Evolutionary conservation across 2,888 invertebrate species (phyloP).

Genomic region (Sepioteuthis lessoniana): DNA sequence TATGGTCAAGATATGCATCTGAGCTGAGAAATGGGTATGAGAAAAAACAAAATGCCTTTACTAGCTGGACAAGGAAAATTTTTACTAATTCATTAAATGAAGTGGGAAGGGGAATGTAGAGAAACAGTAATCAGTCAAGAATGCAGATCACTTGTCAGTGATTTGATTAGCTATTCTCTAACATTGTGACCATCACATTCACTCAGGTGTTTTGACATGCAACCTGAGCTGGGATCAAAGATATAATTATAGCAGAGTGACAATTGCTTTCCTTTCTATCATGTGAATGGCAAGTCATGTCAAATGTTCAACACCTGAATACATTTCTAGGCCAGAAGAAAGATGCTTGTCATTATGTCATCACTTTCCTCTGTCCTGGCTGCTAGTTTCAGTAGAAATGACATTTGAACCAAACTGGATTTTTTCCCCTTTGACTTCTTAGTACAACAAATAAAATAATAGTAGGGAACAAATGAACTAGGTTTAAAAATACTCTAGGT

Average conservation of each 20-base stretch:
- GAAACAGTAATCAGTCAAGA: not conserved
- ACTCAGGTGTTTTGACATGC: slow-evolving; percentile 33
- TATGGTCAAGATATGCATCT: too few species aligned
- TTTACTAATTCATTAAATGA: too few species aligned
- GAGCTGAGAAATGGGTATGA: too few species aligned
- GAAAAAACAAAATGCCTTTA: too few species aligned
- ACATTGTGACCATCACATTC: not conserved
- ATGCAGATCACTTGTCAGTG: not conserved
- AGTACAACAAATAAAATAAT: not conserved
- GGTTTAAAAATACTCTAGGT: not conserved
- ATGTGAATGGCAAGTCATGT: not conserved
- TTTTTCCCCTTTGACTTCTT: not conserved
- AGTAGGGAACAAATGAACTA: not conserved
- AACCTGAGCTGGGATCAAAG: not conserved
- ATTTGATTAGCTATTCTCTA: not conserved
- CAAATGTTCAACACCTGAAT: not conserved
- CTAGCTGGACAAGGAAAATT: too few species aligned
- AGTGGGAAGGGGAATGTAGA: too few species aligned
- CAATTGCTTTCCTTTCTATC: not conserved
- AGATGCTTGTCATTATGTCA: not conserved
- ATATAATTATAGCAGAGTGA: not conserved
- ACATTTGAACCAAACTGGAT: not conserved
- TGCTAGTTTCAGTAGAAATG: not conserved
- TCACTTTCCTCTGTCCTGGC: not conserved
- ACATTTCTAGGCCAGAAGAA: not conserved